Percentiles rank a stretch among this genome's conserved stretches.
Conservation (phyloP, 2,888 invertebrate genomes). For the Orthosia gothica region DNA sequence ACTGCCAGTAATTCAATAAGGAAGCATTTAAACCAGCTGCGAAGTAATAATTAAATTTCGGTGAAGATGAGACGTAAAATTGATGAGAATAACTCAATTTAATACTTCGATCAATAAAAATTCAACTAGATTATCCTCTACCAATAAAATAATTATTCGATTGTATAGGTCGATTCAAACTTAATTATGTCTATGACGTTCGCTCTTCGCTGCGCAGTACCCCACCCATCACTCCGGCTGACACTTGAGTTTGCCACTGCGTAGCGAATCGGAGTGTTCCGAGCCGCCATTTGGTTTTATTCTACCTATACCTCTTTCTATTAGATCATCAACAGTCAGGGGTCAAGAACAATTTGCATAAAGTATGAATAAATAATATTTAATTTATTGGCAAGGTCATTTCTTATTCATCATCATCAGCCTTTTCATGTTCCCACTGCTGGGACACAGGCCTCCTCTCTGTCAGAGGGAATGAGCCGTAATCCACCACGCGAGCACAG, state of each 20-base stretch:
- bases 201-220: no score
- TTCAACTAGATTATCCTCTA: neutral
- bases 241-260: no score
- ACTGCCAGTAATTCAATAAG: neutral
- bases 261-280: no score
- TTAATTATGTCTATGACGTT: no score
- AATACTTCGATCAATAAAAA: neutral
- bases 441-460: no score
- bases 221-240: no score
- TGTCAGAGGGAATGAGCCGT: no score
- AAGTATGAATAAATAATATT: conserved; percentile 10
- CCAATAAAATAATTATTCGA: neutral
- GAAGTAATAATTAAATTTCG: conserved; percentile 31
- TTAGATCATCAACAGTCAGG: conserved; percentile 2
- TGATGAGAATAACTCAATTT: conserved; percentile 30
- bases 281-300: no score
- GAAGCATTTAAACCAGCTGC: conserved; percentile 13
- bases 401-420: no score
- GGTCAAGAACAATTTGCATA: conserved; percentile 40
- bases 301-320: neutral
- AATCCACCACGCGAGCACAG: no score
- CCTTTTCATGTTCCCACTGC: no score
- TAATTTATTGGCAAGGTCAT: neutral
- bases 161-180: neutral
- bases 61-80: conserved; percentile 16